Conservation (phyloP, 1,140 invertebrate genomes). For the Calephelis nemesis region DNA sequence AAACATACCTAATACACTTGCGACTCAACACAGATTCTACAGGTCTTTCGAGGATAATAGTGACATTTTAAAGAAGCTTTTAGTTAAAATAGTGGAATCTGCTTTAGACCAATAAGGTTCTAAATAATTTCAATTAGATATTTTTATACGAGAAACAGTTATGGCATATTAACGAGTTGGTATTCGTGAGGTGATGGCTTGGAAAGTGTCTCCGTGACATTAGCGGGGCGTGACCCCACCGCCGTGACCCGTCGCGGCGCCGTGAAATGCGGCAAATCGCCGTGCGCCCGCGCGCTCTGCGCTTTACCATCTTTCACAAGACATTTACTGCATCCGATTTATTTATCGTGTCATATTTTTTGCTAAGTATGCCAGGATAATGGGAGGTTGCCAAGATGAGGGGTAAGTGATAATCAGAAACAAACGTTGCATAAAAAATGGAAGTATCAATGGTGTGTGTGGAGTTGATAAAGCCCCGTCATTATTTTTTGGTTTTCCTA, state of each 20-base stretch:
- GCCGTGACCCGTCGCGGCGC: slow-evolving; percentile 48
- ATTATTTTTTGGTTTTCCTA: too few relatives aligned
- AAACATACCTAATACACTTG: too few relatives aligned
- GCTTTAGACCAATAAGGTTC: not conserved
- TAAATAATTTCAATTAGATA: not conserved
- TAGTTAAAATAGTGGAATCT: not conserved
- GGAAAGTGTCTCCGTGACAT: slow-evolving; percentile 64
- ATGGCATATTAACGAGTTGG: slow-evolving; percentile 40
- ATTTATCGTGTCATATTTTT: not conserved
- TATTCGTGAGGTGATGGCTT: slow-evolving; percentile 46
- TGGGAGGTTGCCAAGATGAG: too few relatives aligned
- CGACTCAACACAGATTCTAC: too few relatives aligned
- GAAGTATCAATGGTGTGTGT: too few relatives aligned
- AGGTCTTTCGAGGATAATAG: too few relatives aligned
- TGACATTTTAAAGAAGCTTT: too few relatives aligned
- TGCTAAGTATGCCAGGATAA: too few relatives aligned
- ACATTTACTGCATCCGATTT: slow-evolving; percentile 30
- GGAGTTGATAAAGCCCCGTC: too few relatives aligned
- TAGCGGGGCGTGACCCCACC: slow-evolving; percentile 60
- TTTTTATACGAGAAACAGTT: slow-evolving; percentile 18
- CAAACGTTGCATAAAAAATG: too few relatives aligned
- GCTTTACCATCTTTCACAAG: slow-evolving; percentile 42
- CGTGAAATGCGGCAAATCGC: slow-evolving; percentile 76
- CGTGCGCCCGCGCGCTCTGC: slow-evolving; percentile 61
- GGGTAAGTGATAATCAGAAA: too few relatives aligned